phyloP scores from a whole-genome alignment of 2,113 vertebrate genomes.

The Terrapene triunguis region DNA sequence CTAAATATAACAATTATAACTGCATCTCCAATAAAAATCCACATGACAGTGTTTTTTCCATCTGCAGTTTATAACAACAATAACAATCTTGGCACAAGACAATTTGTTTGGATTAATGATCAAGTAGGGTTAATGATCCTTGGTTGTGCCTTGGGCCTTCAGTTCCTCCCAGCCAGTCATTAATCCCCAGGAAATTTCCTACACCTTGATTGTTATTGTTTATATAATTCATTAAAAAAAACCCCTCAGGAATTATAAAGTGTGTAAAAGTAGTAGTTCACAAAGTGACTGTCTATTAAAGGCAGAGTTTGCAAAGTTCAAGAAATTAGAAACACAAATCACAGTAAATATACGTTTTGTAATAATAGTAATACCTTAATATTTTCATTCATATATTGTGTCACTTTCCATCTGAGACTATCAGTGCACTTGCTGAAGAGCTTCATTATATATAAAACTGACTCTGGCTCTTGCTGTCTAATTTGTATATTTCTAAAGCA shows the following conservation, averaged over 20 bases:
- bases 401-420: neutral
- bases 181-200: constrained; percentile 76
- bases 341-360: neutral
- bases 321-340: neutral
- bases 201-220: constrained; percentile 66
- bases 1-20: neutral
- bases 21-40: constrained; percentile 20
- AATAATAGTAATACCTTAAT: neutral
- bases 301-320: neutral
- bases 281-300: neutral
- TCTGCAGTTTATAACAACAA: constrained; percentile 59
- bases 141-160: constrained; percentile 71
- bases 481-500: constrained; percentile 25
- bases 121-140: constrained; percentile 68
- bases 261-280: neutral
- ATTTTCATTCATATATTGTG: neutral
- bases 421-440: constrained; percentile 33
- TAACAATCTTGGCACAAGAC: constrained; percentile 38
- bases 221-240: constrained; percentile 33
- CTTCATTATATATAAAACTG: neutral
- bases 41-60: constrained; percentile 37
- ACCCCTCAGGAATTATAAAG: neutral
- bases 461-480: neutral
- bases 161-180: constrained; percentile 52
- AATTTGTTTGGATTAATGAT: constrained; percentile 73